Evolutionary conservation across 1,140 invertebrate genomes (phyloP).

Genomic region (Drosophila seguyi): DNA sequence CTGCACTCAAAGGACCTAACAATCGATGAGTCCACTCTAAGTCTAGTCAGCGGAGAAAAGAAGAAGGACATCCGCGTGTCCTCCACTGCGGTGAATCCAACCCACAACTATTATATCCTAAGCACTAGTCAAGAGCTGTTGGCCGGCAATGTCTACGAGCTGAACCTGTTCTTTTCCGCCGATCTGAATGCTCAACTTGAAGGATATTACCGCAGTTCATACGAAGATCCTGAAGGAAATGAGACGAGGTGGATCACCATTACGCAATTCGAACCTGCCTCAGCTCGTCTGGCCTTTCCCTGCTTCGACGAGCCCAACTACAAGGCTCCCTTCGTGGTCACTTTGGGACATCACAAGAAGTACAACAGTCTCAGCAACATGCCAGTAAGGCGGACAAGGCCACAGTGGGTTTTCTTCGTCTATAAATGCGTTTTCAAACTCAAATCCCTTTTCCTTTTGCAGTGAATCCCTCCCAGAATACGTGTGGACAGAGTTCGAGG

Average conservation of each 20-base stretch:
- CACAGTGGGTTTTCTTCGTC: conserved; percentile 37
- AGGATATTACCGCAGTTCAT: conserved; percentile 93
- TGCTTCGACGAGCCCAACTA: conserved; percentile 97
- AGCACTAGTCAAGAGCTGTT: conserved; percentile 86
- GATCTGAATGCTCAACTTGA: conserved; percentile 87
- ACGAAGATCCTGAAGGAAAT: conserved; percentile 87
- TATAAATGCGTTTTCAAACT: neutral
- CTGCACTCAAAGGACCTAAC: conserved; percentile 89
- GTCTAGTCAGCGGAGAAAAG: conserved; percentile 84
- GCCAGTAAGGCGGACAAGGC: conserved; percentile 86
- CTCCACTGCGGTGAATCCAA: conserved; percentile 85
- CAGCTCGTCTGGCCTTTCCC: conserved; percentile 95
- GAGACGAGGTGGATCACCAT: conserved; percentile 88
- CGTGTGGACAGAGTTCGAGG: conserved; percentile 89
- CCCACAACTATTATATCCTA: conserved; percentile 89
- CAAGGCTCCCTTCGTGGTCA: conserved; percentile 94
- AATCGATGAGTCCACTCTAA: conserved; percentile 84
- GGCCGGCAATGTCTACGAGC: conserved; percentile 86
- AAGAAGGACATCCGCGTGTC: conserved; percentile 48
- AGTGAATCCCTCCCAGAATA: conserved; percentile 86
- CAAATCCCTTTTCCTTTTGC: conserved; percentile 5
- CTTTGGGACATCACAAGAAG: conserved; percentile 88
- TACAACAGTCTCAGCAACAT: conserved; percentile 93
- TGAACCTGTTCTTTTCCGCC: conserved; percentile 89
- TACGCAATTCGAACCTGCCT: conserved; percentile 95